A percentile compares a stretch with the other conserved stretches of the same genome.
Evolutionary conservation across 2,888 invertebrate genomes (phyloP).

Genomic region (Cheilosia impressa): DNA sequence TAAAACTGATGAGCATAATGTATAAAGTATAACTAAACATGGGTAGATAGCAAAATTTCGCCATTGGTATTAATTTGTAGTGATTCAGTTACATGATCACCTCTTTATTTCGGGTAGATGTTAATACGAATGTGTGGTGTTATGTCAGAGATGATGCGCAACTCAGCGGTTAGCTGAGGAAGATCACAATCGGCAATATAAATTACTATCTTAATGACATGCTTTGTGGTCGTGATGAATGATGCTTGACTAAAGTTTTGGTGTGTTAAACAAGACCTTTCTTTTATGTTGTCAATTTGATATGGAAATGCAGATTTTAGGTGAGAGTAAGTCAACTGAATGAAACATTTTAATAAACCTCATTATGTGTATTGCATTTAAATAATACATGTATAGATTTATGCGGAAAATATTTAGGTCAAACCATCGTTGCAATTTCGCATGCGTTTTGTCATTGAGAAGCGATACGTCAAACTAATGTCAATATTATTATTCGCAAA

Average conservation of each 20-base stretch:
- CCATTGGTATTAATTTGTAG: neutral
- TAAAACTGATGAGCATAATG: neutral
- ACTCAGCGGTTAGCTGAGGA: conserved; percentile 4
- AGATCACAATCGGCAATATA: neutral
- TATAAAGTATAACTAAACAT: neutral
- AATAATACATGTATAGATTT: too few species aligned
- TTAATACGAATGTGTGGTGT: neutral
- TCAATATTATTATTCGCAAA: too few species aligned
- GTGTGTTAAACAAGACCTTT: neutral
- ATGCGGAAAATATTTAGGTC: too few species aligned
- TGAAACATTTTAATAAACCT: too few species aligned
- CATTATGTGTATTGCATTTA: too few species aligned
- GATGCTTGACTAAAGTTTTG: neutral
- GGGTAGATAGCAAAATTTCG: conserved; percentile 24
- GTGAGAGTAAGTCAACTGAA: too few species aligned
- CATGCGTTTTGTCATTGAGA: too few species aligned
- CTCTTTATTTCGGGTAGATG: neutral
- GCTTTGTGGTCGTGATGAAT: neutral
- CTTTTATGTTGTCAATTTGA: neutral
- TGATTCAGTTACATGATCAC: conserved; percentile 34
- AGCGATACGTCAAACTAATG: too few species aligned
- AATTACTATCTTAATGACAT: neutral
- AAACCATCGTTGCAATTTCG: too few species aligned
- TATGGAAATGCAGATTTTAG: too few species aligned
- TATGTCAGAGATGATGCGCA: conserved; percentile 30